Evolutionary conservation across 2,113 vertebrate species (phyloP).

Genomic region (human (Homo sapiens)): GRCh38 chr14:48953001-48953500

Average conservation of each 20-base stretch:
- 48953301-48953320: neutral
- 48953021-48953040: neutral
- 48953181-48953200: neutral
- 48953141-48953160: neutral
- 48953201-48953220: neutral
- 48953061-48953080: neutral
- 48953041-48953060: neutral
- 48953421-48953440: neutral
- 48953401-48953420: neutral
- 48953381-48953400: neutral
- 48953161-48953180: neutral
- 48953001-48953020: neutral
- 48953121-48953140: neutral
- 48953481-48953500: neutral
- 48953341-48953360: neutral
- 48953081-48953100: neutral
- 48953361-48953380: neutral
- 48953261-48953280: constrained; percentile 12
- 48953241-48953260: neutral
- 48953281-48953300: neutral
- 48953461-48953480: neutral
- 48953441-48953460: neutral
- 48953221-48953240: neutral
- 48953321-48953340: neutral
- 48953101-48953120: neutral